A percentile compares a stretch with the other conserved stretches of the same genome.
These are phyloP conservation scores for Brachypteracias leptosomus DNA, from an alignment of 2,113 vertebrate genomes.

Conservation along the genomic window DNA sequence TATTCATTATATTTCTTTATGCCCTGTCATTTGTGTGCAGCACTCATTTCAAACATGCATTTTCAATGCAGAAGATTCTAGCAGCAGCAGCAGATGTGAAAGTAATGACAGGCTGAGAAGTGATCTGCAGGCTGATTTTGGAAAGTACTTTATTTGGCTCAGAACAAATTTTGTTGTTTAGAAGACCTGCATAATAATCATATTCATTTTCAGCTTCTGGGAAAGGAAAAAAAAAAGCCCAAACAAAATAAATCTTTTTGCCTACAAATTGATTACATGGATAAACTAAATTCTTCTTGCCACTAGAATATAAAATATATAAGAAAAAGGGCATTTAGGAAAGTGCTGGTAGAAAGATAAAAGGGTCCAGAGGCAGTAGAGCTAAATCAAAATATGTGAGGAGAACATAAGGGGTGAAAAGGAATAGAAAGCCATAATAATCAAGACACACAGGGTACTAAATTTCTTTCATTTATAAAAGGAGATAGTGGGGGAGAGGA, in stretches of 20 bases:
- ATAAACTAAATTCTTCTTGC: not conserved
- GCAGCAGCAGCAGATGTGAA: slow-evolving; percentile 19
- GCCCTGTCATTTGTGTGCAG: not conserved
- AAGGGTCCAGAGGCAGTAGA: not conserved
- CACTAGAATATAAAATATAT: not conserved
- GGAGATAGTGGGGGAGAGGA: not conserved
- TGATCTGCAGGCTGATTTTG: slow-evolving; percentile 25
- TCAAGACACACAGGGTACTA: not conserved
- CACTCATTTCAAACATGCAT: not conserved
- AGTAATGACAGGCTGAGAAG: slow-evolving; percentile 23
- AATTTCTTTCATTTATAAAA: not conserved
- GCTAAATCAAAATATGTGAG: not conserved
- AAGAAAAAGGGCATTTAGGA: not conserved
- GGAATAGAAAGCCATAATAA: not conserved
- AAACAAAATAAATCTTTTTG: not conserved
- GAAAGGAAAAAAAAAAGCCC: not conserved
- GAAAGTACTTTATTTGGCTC: slow-evolving; percentile 21
- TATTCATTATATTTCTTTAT: not conserved
- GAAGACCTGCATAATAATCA: not conserved
- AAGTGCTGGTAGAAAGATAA: not conserved
- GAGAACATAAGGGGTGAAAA: not conserved
- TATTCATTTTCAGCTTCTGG: not conserved
- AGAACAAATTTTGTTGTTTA: slow-evolving; percentile 22
- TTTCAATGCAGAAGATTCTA: slow-evolving; percentile 10
- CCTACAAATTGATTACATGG: not conserved